A percentile compares a stretch with the other conserved stretches of the same genome.
These are phyloP conservation scores for Myotis pilosus DNA, from an alignment of 2,797 vertebrate species.

Conservation along the genomic window DNA sequence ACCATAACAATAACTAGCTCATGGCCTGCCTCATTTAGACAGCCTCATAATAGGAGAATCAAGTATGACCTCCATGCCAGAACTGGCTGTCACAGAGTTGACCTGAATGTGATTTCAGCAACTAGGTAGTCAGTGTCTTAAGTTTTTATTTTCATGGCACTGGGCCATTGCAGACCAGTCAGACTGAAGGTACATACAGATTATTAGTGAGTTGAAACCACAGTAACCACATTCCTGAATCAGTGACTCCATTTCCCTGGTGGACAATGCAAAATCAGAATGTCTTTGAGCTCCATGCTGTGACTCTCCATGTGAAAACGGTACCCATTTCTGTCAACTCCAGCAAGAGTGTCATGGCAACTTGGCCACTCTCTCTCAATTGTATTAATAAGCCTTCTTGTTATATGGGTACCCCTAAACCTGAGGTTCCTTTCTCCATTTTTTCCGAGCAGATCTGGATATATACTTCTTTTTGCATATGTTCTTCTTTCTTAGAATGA, in stretches of 20 bases:
- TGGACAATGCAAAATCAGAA: not conserved
- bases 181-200: slow-evolving; percentile 27
- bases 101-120: slow-evolving; percentile 61
- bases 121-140: not conserved
- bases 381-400: not conserved
- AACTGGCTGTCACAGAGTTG: slow-evolving; percentile 49
- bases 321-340: not conserved
- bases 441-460: not conserved
- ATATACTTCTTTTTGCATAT: not conserved
- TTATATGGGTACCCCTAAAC: not conserved
- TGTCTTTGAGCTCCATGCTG: not conserved
- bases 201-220: not conserved
- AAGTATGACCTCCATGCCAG: not conserved
- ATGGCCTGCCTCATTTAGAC: slow-evolving; percentile 61
- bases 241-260: not conserved
- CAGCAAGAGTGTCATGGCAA: not conserved
- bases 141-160: slow-evolving; percentile 23
- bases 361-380: not conserved
- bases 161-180: not conserved
- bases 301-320: not conserved
- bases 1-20: slow-evolving; percentile 53
- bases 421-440: not conserved
- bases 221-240: not conserved
- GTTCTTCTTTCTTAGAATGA: not conserved
- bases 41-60: slow-evolving; percentile 56